These are phyloP conservation scores for Rhadinocentrus ornatus DNA, from an alignment of 2,797 vertebrate species.

Conservation along the genomic window DNA sequence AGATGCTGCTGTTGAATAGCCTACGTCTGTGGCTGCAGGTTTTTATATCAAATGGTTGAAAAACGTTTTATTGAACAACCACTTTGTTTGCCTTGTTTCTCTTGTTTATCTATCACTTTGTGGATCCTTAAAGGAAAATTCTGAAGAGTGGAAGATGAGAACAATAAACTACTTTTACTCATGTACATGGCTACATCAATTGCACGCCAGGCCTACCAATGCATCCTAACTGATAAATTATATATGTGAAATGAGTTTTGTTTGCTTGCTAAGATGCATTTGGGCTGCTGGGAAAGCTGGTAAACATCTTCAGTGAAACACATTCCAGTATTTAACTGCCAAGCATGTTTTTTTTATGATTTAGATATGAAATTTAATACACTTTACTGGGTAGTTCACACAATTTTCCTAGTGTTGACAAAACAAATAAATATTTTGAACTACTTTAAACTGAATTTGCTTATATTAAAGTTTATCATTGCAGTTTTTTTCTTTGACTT, in stretches of 20 bases:
- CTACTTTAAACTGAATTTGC: background rate
- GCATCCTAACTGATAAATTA: background rate
- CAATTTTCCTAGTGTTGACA: background rate
- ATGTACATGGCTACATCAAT: no score
- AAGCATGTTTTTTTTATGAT: no score
- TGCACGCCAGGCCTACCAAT: no score
- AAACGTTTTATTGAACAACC: background rate
- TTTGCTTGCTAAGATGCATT: background rate
- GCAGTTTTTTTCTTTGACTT: background rate
- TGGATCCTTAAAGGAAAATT: background rate
- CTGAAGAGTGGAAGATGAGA: background rate
- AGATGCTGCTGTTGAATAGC: background rate
- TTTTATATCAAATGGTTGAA: background rate
- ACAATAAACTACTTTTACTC: no score
- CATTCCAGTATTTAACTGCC: no score
- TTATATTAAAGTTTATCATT: background rate
- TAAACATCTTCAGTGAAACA: background rate
- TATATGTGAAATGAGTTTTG: background rate
- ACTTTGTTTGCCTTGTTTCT: no score
- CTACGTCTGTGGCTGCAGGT: background rate
- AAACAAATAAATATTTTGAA: background rate
- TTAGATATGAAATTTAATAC: no score
- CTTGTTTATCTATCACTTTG: no score
- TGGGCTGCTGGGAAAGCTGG: background rate
- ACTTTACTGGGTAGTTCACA: no score